Evolutionary conservation across 1,140 invertebrate genomes (phyloP).

Genomic region (Trichomalopsis sarcophagae): DNA sequence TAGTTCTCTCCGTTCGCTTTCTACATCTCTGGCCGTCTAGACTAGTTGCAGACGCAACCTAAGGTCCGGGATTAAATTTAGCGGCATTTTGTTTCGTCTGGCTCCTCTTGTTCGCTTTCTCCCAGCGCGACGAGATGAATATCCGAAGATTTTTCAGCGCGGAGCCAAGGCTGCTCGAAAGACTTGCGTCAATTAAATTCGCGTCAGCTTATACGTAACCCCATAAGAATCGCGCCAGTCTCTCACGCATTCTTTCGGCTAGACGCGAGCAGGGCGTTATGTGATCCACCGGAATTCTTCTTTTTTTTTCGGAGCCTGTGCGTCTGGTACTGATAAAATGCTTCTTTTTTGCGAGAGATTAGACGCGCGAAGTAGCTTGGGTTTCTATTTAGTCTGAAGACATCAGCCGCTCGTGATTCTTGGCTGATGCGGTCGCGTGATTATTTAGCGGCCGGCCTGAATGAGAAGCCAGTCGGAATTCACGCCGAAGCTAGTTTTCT

Average conservation of each 20-base stretch:
- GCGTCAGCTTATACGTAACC: not conserved
- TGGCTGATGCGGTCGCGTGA: not conserved
- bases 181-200: not conserved
- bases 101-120: slow-evolving; percentile 8
- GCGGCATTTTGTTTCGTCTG: slow-evolving; percentile 47
- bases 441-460: not conserved
- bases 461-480: not conserved
- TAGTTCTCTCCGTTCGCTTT: not conserved
- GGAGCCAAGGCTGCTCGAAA: not conserved
- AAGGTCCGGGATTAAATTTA: slow-evolving; percentile 47
- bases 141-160: not conserved
- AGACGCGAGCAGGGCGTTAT: not conserved
- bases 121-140: not conserved
- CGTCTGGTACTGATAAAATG: slow-evolving; percentile 18
- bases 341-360: not conserved
- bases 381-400: slow-evolving; percentile 32
- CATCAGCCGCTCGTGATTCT: not conserved
- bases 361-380: not conserved
- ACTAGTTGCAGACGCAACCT: slow-evolving; percentile 47
- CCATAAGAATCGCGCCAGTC: not conserved
- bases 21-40: slow-evolving; percentile 31
- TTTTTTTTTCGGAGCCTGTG: slow-evolving; percentile 20
- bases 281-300: not conserved
- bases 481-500: not conserved
- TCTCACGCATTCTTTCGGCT: not conserved